Conservation (phyloP, 2,888 invertebrate genomes). For the Lithophane ornitopus region DNA sequence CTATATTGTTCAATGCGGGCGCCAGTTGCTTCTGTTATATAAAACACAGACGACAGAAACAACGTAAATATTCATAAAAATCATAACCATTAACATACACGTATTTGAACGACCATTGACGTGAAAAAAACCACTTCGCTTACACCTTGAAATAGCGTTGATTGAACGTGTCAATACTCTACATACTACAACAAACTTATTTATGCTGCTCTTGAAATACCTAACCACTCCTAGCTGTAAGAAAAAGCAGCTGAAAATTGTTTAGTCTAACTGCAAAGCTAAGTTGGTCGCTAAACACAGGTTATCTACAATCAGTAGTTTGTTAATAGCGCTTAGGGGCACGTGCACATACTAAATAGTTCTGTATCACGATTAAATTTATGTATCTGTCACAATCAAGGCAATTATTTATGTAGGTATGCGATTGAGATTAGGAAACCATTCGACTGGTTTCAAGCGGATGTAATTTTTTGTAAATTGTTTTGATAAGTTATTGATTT, state of each 20-base stretch:
- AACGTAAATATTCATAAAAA: slow-evolving; percentile 48
- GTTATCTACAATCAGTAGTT: slow-evolving; percentile 79
- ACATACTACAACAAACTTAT: slow-evolving; percentile 65
- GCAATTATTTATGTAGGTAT: slow-evolving; percentile 40
- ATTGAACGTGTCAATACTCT: slow-evolving; percentile 78
- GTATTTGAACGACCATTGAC: slow-evolving; percentile 66
- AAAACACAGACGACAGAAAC: slow-evolving; percentile 11
- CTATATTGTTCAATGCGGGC: slow-evolving; percentile 45
- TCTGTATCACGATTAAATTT: slow-evolving; percentile 49
- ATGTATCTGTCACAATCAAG: slow-evolving; percentile 49
- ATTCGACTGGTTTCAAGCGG: slow-evolving; percentile 20
- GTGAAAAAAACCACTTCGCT: slow-evolving; percentile 71
- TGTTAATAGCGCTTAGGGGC: slow-evolving; percentile 69
- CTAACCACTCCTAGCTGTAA: slow-evolving; percentile 1
- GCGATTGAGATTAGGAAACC: slow-evolving; percentile 26
- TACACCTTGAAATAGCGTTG: slow-evolving; percentile 71
- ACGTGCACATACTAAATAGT: slow-evolving; percentile 67
- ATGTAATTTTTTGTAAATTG: slow-evolving; percentile 12
- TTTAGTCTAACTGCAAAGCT: slow-evolving; percentile 31
- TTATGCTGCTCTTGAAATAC: slow-evolving; percentile 47
- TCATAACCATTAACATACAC: slow-evolving; percentile 54
- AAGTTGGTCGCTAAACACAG: slow-evolving; percentile 69
- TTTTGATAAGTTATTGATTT: background rate
- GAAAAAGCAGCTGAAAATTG: slow-evolving; percentile 25
- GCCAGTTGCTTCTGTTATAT: slow-evolving; percentile 16